Evolutionary conservation across 1,140 invertebrate genomes (phyloP).

Genomic region (Drosophila lacertosa): DNA sequence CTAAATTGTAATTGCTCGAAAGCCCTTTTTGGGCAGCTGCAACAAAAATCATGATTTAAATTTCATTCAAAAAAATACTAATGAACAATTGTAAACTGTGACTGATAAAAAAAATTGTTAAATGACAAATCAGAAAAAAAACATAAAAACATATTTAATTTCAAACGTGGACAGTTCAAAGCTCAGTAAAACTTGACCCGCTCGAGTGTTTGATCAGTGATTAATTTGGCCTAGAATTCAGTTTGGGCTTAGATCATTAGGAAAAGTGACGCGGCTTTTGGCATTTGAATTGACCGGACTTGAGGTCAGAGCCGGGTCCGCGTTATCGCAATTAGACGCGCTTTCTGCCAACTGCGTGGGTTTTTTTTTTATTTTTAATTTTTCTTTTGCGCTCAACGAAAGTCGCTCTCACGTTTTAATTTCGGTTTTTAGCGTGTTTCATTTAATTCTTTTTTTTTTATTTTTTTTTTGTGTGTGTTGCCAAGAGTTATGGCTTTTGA

Average conservation of each 20-base stretch:
- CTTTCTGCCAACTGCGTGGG: constrained; percentile 45
- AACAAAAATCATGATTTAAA: constrained; percentile 23
- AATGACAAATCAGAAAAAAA: constrained; percentile 22
- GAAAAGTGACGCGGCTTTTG: constrained; percentile 55
- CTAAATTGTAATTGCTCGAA: background rate
- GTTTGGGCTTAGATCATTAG: constrained; percentile 47
- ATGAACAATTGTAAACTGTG: constrained; percentile 25
- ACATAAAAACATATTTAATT: constrained; percentile 34
- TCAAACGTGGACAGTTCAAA: constrained; percentile 15
- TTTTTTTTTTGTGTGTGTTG: constrained; percentile 30
- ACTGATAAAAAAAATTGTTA: constrained; percentile 15
- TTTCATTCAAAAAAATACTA: constrained; percentile 6
- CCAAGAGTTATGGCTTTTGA: constrained; percentile 59
- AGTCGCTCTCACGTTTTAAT: constrained; percentile 62
- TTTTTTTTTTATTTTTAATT: constrained; percentile 38
- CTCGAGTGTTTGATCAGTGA: constrained; percentile 3
- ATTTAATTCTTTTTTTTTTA: no score
- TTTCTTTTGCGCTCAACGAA: constrained; percentile 53
- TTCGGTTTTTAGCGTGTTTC: constrained; percentile 38
- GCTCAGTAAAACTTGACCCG: constrained; percentile 12
- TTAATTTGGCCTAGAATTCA: constrained; percentile 48
- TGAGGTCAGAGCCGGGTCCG: constrained; percentile 13
- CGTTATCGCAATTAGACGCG: constrained; percentile 54
- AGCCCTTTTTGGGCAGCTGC: background rate
- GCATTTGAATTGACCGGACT: constrained; percentile 1